A percentile compares a stretch with the other conserved stretches of the same genome.
Conservation (phyloP, 2,888 invertebrate genomes). For the Mactromeris polynyma region DNA sequence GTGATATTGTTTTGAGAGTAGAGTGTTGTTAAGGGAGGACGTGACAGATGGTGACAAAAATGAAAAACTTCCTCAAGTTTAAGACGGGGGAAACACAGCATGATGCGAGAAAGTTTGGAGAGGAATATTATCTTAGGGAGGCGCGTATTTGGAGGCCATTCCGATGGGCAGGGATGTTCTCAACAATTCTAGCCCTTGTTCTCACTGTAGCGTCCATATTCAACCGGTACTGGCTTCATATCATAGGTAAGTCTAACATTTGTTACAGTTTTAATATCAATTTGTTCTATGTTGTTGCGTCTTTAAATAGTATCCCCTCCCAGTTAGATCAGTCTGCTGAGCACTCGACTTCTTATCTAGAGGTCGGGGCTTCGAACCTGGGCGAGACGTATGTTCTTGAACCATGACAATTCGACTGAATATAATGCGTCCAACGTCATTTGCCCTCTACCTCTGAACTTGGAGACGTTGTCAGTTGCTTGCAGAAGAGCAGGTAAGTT, state of each 20-base stretch:
- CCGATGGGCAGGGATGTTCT: constrained; percentile 81
- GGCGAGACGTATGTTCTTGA: too few species aligned
- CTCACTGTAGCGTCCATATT: constrained; percentile 76
- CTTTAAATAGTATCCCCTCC: too few species aligned
- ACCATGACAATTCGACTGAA: too few species aligned
- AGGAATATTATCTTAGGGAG: constrained; percentile 82
- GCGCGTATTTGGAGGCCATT: constrained; percentile 83
- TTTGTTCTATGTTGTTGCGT: background rate
- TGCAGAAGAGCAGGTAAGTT: too few species aligned
- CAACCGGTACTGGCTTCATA: constrained; percentile 79
- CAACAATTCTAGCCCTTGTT: constrained; percentile 78
- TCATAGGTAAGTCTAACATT: constrained; percentile 68
- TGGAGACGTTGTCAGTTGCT: too few species aligned
- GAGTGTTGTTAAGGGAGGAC: background rate
- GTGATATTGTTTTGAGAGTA: background rate
- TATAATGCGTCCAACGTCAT: too few species aligned
- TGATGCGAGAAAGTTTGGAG: constrained; percentile 82
- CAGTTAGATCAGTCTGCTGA: too few species aligned
- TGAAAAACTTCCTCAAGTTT: constrained; percentile 85
- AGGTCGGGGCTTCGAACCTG: too few species aligned
- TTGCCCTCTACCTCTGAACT: too few species aligned
- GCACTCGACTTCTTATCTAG: too few species aligned
- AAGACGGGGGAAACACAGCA: constrained; percentile 82
- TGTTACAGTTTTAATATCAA: background rate
- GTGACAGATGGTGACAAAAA: constrained; percentile 68